Percentiles rank a stretch among this genome's conserved stretches.
phyloP scores from a whole-genome alignment of 1,140 invertebrate species.

The Scaptomyza montana region DNA sequence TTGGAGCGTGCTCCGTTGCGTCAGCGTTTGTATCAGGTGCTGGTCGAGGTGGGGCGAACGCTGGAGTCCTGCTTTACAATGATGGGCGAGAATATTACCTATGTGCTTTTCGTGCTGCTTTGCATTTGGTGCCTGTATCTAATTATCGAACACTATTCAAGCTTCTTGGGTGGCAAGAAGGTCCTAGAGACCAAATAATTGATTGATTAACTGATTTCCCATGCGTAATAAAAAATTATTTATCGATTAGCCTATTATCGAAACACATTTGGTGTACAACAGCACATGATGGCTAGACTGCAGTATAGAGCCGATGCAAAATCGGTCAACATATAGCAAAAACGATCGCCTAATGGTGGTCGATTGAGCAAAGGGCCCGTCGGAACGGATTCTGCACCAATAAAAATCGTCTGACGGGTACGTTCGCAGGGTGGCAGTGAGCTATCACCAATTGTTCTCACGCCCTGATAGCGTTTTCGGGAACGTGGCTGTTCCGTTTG shows the following conservation, averaged over 20 bases:
- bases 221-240: not conserved
- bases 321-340: slow-evolving; percentile 74
- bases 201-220: too few relatives aligned
- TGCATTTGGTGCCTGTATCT: slow-evolving; percentile 70
- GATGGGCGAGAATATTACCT: slow-evolving; percentile 67
- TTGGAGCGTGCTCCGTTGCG: slow-evolving; percentile 48
- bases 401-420: slow-evolving; percentile 52
- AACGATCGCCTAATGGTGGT: slow-evolving; percentile 58
- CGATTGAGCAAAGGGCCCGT: slow-evolving; percentile 33
- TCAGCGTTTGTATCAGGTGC: slow-evolving; percentile 48
- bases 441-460: not conserved
- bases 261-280: slow-evolving; percentile 74
- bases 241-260: slow-evolving; percentile 44
- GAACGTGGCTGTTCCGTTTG: slow-evolving; percentile 67
- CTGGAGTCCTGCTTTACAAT: slow-evolving; percentile 42
- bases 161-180: slow-evolving; percentile 11
- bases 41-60: slow-evolving; percentile 27
- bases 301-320: slow-evolving; percentile 71
- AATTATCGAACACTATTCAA: slow-evolving; percentile 56
- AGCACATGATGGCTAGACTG: slow-evolving; percentile 75
- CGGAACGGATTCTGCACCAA: slow-evolving; percentile 46
- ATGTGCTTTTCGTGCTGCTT: slow-evolving; percentile 56
- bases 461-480: not conserved
- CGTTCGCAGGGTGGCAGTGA: slow-evolving; percentile 53
- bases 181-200: not conserved